Evolutionary conservation across 2,113 vertebrate species (phyloP).

Genomic region (Hyperopisus bebe): DNA sequence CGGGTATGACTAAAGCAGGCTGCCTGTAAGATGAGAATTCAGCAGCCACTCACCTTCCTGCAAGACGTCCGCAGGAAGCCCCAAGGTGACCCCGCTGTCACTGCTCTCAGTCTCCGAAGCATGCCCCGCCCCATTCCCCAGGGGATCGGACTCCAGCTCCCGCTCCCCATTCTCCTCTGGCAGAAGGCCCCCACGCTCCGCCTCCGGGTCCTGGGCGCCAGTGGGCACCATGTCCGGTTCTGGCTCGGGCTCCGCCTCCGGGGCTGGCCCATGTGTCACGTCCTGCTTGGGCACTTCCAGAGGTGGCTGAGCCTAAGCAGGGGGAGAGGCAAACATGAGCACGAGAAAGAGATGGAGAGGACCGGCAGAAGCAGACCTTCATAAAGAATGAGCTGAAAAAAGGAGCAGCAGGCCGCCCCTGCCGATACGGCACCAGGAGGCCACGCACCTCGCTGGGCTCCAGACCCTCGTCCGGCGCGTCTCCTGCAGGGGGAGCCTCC

Average conservation of each 20-base stretch:
- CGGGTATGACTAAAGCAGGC: background rate
- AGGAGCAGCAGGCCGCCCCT: background rate
- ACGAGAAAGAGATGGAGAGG: background rate
- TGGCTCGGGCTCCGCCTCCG: slow-evolving; percentile 37
- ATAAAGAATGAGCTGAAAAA: background rate
- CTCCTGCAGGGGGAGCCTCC: slow-evolving; percentile 67
- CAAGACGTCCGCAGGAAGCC: slow-evolving; percentile 52
- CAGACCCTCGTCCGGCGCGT: slow-evolving; percentile 55
- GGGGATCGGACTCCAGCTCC: slow-evolving; percentile 51
- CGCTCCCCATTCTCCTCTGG: slow-evolving; percentile 78
- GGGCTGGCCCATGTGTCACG: slow-evolving; percentile 43
- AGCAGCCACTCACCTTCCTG: slow-evolving; percentile 66
- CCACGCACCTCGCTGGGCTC: slow-evolving; percentile 61
- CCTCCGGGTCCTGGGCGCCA: slow-evolving; percentile 47
- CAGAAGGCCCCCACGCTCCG: slow-evolving; percentile 46
- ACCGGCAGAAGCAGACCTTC: background rate
- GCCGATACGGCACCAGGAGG: background rate
- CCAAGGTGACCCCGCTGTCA: slow-evolving; percentile 52
- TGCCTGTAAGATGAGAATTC: background rate
- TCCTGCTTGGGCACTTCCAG: slow-evolving; percentile 67
- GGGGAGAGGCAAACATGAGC: background rate
- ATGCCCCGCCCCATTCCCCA: slow-evolving; percentile 79
- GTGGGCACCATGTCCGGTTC: slow-evolving; percentile 60
- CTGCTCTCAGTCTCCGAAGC: slow-evolving; percentile 75
- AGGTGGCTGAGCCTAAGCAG: background rate